A percentile compares a stretch with the other conserved stretches of the same genome.
These are phyloP conservation scores for Microtus oregoni DNA, from an alignment of 2,113 vertebrate species.

Conservation along the genomic window DNA sequence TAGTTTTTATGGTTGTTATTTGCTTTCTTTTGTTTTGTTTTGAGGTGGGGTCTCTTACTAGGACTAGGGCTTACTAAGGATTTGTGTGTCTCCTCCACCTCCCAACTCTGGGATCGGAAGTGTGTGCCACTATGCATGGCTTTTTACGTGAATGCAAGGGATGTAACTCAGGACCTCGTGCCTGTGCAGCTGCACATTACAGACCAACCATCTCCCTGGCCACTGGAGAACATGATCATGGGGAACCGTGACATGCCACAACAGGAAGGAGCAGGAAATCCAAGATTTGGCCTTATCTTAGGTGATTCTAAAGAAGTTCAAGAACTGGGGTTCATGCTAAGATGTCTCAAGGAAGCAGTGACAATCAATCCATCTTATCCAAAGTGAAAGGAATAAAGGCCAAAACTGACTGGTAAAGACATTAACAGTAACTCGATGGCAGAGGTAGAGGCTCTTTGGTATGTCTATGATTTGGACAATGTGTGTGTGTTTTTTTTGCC, in stretches of 20 bases:
- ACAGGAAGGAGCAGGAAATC: not conserved
- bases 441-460: accelerated
- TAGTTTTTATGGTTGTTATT: not conserved
- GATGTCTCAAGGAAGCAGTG: not conserved
- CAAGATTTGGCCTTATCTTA: accelerated
- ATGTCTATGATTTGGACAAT: not conserved
- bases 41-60: not conserved
- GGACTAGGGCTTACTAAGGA: not conserved
- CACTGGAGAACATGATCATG: accelerated
- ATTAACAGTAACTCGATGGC: accelerated
- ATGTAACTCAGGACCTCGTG: not conserved
- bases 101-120: not conserved
- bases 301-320: not conserved
- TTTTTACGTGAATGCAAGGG: not conserved
- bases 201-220: not conserved
- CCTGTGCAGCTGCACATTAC: not conserved
- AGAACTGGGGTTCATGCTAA: not conserved
- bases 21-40: not conserved
- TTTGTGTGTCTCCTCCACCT: not conserved
- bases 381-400: not conserved
- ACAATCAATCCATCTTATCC: not conserved
- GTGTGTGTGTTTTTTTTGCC: not conserved
- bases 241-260: not conserved
- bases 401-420: not conserved
- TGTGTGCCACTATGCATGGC: no score